Conservation (phyloP, 37 sponge, comb jelly and placozoan genomes). For the Petrosia ficiformis region DNA sequence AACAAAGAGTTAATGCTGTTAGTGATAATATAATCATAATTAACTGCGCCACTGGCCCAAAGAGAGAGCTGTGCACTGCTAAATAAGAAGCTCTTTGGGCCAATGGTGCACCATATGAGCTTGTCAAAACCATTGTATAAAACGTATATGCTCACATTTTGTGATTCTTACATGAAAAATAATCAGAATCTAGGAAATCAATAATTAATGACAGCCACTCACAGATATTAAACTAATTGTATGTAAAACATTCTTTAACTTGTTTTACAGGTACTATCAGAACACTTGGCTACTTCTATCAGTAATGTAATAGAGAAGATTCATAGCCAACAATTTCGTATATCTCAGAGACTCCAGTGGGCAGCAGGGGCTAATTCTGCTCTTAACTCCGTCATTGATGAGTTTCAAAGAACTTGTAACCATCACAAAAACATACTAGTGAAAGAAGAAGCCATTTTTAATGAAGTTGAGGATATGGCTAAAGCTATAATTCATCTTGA, state of each 20-base stretch:
- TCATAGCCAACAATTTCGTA: slow-evolving; percentile 73
- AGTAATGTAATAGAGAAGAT: slow-evolving; percentile 66
- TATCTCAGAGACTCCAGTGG: slow-evolving; percentile 94
- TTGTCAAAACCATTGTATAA: no score
- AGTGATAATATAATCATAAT: no score
- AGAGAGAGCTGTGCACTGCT: no score
- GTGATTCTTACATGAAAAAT: no score
- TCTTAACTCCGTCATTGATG: slow-evolving; percentile 71
- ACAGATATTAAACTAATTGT: no score
- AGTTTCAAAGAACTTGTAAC: slow-evolving; percentile 72
- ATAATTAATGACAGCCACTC: no score
- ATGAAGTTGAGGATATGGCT: slow-evolving; percentile 66
- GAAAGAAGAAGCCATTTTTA: slow-evolving; percentile 67
- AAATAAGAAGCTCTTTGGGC: no score
- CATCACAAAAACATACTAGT: slow-evolving; percentile 54
- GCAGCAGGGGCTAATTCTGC: slow-evolving; percentile 93
- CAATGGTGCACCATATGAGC: no score
- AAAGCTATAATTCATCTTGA: slow-evolving; percentile 86
- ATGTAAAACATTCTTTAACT: not conserved
- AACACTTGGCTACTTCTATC: slow-evolving; percentile 52
- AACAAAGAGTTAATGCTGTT: no score
- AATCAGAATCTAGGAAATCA: no score
- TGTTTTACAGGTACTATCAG: slow-evolving; percentile 45
- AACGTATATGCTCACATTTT: no score
- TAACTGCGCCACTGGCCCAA: no score